A percentile compares a stretch with the other conserved stretches of the same genome.
phyloP scores from a whole-genome alignment of 2,797 vertebrate species.

The Kryptopterus vitreolus region DNA sequence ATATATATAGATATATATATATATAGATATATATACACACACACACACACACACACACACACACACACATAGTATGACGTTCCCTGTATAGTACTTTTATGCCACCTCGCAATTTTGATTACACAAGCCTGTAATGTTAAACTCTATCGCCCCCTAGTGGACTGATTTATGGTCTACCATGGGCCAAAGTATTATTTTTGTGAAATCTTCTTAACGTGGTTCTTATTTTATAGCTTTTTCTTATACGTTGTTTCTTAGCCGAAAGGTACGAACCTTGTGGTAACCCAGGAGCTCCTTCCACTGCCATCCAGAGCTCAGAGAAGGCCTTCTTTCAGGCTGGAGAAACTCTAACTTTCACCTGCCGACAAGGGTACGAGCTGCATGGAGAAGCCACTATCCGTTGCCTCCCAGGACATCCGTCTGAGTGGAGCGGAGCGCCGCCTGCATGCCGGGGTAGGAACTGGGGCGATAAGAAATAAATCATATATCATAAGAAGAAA shows the following conservation, averaged over 20 bases:
- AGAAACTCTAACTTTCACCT: constrained; percentile 85
- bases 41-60: no score
- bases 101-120: no score
- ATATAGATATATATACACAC: no score
- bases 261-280: constrained; percentile 91
- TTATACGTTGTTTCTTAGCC: constrained; percentile 65
- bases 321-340: constrained; percentile 88
- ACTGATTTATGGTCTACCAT: not conserved
- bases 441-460: constrained; percentile 86
- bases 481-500: not conserved
- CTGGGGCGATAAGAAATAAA: not conserved
- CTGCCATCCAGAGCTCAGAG: constrained; percentile 84
- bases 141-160: constrained; percentile 42
- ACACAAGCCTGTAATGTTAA: not conserved
- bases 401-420: constrained; percentile 92
- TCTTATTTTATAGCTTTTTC: not conserved
- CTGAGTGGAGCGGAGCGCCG: constrained; percentile 88
- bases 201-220: not conserved
- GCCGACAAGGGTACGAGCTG: constrained; percentile 81
- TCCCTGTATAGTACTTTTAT: not conserved
- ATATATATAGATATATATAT: no score
- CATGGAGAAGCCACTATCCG: constrained; percentile 85
- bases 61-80: no score
- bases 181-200: not conserved
- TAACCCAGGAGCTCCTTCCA: constrained; percentile 85